phyloP scores from a whole-genome alignment of 2,113 vertebrate species.

The Vidua macroura region DNA sequence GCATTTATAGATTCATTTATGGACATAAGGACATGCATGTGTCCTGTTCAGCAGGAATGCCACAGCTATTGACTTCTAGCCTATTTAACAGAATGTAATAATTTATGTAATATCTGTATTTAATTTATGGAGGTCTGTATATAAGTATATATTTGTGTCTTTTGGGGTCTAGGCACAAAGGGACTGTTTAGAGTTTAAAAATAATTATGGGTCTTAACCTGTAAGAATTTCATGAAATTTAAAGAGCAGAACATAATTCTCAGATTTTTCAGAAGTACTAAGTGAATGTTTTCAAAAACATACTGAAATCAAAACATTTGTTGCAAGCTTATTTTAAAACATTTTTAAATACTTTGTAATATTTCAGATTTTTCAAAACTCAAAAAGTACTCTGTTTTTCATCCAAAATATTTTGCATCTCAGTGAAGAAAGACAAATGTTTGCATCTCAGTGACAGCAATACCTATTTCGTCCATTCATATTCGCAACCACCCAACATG shows the following conservation, averaged over 20 bases:
- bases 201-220: background rate
- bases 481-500: background rate
- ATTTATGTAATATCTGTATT: background rate
- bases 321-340: background rate
- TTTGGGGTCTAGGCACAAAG: background rate
- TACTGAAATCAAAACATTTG: background rate
- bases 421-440: background rate
- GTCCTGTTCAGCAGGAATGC: background rate
- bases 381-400: background rate
- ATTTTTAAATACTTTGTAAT: background rate
- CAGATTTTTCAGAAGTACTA: background rate
- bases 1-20: background rate
- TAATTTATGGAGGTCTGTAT: background rate
- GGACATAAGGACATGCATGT: background rate
- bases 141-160: background rate
- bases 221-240: background rate
- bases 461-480: background rate
- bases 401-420: background rate
- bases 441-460: background rate
- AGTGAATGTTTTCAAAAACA: background rate
- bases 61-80: background rate
- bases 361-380: background rate
- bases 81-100: background rate
- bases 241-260: background rate
- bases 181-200: background rate